Evolutionary conservation across 2,113 vertebrate species (phyloP), one percentile per base, ranked within the genome.

Genomic region (Labeo rohita): DNA sequence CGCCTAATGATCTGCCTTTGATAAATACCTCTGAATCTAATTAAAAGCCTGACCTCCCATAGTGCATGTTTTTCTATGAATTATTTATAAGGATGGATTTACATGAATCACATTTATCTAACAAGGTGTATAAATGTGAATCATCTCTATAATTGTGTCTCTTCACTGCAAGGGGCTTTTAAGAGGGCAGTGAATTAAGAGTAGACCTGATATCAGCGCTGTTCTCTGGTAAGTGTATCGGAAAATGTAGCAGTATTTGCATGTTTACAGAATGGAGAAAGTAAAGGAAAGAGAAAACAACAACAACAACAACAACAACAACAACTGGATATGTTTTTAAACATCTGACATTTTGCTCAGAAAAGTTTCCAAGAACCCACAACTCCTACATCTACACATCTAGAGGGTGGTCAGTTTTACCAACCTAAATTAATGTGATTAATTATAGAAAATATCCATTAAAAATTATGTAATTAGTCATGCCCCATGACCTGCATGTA

Each of bases 41-140:
- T 94, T 93, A 94, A 91, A 92, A 84, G 72, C 88, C 84, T 91
- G 86, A 91, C 89, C 89, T 79, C 68, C 91, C 88, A 89, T 88
- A 89, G 86, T 84, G 54, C 83, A 88, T 87, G 86, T 54, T 92
- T 92, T 89, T 85, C 89, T 68, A 61, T 93, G 86, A 92, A 94
- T 93, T 90, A 93, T 94, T 94, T 87, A 93, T 90, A 87, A 90
- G 88, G 88, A 83, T 90, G 78, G 84, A 91, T 89, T 87, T 89
- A 92, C 91, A 91, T 92, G 88, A 91, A 87, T 88, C n/a, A 54
- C 49, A 90, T 79, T 90, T 89, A 88, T 94, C 92, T 87, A 92
- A 93, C 87, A 91, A 91, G 90, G 89, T 92, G 91, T 90, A 85
- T 85, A 88, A 92, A 92, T 85, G 91, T 91, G 90, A 92, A 91